phyloP scores from a whole-genome alignment of 2,888 invertebrate species.

The Euplexia lucipara region DNA sequence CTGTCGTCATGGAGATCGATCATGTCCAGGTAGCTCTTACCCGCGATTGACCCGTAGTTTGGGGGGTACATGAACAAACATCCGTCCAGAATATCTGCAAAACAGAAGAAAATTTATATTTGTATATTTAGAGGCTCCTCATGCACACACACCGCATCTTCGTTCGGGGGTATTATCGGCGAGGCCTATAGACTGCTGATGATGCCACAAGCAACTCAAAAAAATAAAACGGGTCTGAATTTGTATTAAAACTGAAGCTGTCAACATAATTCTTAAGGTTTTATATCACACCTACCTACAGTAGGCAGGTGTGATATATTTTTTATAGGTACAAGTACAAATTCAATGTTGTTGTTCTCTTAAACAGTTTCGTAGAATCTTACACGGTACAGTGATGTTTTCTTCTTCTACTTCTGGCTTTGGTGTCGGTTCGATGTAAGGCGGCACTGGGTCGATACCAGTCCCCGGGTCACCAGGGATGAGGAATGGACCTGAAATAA shows the following conservation, averaged over 20 bases:
- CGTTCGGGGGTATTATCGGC: too few relatives aligned
- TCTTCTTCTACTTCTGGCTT: constrained; percentile 78
- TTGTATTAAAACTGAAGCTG: too few relatives aligned
- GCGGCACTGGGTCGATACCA: constrained; percentile 81
- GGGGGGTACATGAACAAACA: constrained; percentile 87
- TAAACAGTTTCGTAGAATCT: constrained; percentile 46
- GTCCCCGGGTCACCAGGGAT: constrained; percentile 85
- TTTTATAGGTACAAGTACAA: too few relatives aligned
- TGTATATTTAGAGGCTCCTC: too few relatives aligned
- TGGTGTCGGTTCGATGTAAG: constrained; percentile 83
- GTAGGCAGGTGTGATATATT: too few relatives aligned
- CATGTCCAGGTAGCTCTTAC: constrained; percentile 84
- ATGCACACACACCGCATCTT: too few relatives aligned
- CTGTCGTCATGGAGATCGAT: constrained; percentile 84
- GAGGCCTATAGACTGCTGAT: too few relatives aligned
- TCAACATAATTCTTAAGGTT: too few relatives aligned
- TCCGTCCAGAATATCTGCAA: constrained; percentile 81
- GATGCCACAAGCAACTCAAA: too few relatives aligned
- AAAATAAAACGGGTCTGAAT: too few relatives aligned
- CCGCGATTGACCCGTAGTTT: constrained; percentile 89
- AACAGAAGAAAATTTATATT: not conserved
- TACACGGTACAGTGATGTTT: constrained; percentile 85
- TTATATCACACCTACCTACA: too few relatives aligned
- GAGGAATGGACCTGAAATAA: constrained; percentile 80
- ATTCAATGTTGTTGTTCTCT: too few relatives aligned